Percentiles rank a stretch among this genome's conserved stretches.
phyloP scores from a whole-genome alignment of 37 sponge, comb jelly and placozoan species.

The Theonella swinhoei region DNA sequence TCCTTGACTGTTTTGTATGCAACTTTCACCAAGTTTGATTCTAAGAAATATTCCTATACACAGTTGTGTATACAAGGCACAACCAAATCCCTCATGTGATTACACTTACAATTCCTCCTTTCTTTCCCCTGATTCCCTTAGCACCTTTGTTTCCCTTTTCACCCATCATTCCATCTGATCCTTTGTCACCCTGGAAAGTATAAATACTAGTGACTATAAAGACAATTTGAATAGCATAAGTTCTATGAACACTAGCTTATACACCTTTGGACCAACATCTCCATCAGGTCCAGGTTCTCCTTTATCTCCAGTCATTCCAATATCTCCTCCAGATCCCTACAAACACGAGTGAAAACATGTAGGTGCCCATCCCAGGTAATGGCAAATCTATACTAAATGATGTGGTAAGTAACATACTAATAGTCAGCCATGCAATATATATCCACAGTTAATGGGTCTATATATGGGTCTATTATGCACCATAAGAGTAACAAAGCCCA shows the following conservation, averaged over 20 bases:
- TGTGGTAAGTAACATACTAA: neutral
- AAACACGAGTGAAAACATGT: neutral
- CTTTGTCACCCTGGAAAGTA: neutral
- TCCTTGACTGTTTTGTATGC: too few relatives aligned
- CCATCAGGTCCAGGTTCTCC: neutral
- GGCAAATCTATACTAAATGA: neutral
- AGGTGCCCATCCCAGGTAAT: neutral
- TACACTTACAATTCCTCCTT: neutral
- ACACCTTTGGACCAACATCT: neutral
- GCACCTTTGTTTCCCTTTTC: neutral
- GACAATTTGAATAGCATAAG: neutral
- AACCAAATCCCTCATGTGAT: too few relatives aligned
- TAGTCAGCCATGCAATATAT: too few relatives aligned
- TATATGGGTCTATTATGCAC: neutral
- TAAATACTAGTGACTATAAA: neutral
- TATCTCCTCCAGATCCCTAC: neutral
- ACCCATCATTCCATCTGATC: neutral
- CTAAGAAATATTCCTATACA: too few relatives aligned
- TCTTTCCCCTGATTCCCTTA: neutral
- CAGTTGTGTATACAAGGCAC: too few relatives aligned
- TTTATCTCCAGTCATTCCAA: neutral
- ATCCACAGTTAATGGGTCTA: too few relatives aligned
- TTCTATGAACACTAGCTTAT: neutral
- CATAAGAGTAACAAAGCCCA: too few relatives aligned
- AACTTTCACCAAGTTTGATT: too few relatives aligned